Conservation (phyloP, 2,113 vertebrate genomes). For the Nipponia nippon region DNA sequence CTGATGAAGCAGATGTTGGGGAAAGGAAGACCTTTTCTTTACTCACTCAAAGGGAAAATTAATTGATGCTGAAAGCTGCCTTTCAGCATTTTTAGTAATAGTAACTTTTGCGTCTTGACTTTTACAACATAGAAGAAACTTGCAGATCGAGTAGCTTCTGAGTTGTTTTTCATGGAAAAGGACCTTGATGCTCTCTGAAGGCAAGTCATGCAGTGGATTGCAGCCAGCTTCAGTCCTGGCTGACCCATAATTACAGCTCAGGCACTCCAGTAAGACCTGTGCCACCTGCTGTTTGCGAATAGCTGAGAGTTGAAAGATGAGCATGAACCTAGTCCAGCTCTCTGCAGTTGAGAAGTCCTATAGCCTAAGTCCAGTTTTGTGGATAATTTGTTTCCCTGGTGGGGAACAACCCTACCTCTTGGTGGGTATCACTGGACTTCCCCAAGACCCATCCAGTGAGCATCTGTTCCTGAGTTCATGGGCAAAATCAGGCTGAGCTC, state of each 20-base stretch:
- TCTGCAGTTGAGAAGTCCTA: not conserved
- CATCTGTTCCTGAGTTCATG: not conserved
- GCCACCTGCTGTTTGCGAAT: not conserved
- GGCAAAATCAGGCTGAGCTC: not conserved
- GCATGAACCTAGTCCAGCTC: not conserved
- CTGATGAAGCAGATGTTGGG: constrained; percentile 24
- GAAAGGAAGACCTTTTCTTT: constrained; percentile 26
- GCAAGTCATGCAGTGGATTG: not conserved
- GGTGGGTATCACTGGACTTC: not conserved
- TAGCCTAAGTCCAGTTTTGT: not conserved
- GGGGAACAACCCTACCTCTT: not conserved
- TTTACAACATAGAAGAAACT: not conserved
- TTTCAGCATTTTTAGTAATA: not conserved
- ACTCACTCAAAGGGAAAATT: not conserved
- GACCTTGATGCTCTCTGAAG: not conserved
- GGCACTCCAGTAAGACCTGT: not conserved
- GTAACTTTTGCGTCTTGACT: not conserved
- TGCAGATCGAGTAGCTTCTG: not conserved
- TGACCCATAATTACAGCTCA: not conserved
- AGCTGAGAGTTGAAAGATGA: not conserved
- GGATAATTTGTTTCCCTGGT: not conserved
- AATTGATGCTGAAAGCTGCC: constrained; percentile 6
- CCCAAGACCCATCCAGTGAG: not conserved
- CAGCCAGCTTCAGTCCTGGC: not conserved
- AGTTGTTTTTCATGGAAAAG: not conserved